Evolutionary conservation across 2,888 invertebrate genomes (phyloP).

Genomic region (Sceliomorpha sp.): DNA sequence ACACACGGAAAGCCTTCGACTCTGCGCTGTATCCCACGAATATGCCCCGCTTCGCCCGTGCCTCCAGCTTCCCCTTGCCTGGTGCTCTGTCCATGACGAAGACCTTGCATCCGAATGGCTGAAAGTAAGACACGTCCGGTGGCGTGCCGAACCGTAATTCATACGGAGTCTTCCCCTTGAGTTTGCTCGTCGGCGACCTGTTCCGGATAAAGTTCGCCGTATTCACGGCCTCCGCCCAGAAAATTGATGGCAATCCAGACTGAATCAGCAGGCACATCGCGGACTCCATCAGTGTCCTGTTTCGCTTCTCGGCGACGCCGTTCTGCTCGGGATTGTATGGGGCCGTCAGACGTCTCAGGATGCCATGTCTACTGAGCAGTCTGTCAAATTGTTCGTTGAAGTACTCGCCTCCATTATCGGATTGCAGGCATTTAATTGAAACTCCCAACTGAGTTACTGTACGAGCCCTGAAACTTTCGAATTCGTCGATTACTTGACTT

Average conservation of each 20-base stretch:
- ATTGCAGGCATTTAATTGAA: slow-evolving; percentile 14
- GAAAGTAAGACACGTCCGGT: no score
- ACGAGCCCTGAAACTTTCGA: slow-evolving; percentile 43
- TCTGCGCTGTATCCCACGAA: slow-evolving; percentile 20
- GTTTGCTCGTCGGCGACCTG: slow-evolving; percentile 5
- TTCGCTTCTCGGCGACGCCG: slow-evolving; percentile 17
- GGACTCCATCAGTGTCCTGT: slow-evolving; percentile 17
- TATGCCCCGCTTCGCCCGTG: slow-evolving; percentile 10
- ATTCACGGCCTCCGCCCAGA: no score
- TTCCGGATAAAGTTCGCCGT: slow-evolving; percentile 20
- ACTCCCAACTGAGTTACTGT: slow-evolving; percentile 45
- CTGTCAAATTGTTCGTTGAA: slow-evolving; percentile 13
- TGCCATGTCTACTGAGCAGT: slow-evolving; percentile 5
- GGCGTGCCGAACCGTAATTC: slow-evolving; percentile 9
- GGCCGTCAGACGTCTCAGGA: slow-evolving; percentile 11
- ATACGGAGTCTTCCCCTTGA: no score
- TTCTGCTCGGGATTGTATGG: slow-evolving; percentile 30
- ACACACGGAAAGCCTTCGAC: slow-evolving; percentile 16
- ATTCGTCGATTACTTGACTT: slow-evolving; percentile 44
- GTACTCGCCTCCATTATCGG: slow-evolving; percentile 19
- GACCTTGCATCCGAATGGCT: slow-evolving; percentile 17
- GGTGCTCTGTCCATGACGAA: slow-evolving; percentile 10
- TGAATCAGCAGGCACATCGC: slow-evolving; percentile 18
- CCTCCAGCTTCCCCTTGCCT: slow-evolving; percentile 15
- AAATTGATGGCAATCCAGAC: slow-evolving; percentile 6